Conservation (phyloP, 2,888 invertebrate genomes). For the Xylota segnis region DNA sequence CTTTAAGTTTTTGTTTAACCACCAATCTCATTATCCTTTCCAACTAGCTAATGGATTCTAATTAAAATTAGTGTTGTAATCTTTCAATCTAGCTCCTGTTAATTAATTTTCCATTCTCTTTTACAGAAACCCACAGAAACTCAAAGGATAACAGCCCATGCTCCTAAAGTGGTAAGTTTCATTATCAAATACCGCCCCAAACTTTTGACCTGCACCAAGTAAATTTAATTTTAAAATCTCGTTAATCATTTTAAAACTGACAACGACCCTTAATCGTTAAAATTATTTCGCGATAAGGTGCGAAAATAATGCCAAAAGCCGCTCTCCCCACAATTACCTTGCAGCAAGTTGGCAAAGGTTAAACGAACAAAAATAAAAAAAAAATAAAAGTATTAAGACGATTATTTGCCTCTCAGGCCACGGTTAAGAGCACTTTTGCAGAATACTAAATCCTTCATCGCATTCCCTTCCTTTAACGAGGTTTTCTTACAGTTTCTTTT, state of each 20-base stretch:
- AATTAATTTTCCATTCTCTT: slow-evolving; percentile 12
- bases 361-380: not conserved
- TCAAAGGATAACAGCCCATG: slow-evolving; percentile 17
- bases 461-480: slow-evolving; percentile 42
- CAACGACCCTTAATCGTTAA: slow-evolving; percentile 16
- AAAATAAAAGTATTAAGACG: slow-evolving; percentile 12
- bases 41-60: not conserved
- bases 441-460: slow-evolving; percentile 35
- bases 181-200: not conserved
- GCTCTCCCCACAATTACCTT: not conserved
- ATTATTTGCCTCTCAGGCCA: slow-evolving; percentile 35
- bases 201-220: not conserved
- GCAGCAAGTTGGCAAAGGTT: not conserved
- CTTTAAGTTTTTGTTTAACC: too few relatives aligned
- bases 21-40: not conserved
- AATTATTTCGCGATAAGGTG: slow-evolving; percentile 6
- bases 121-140: slow-evolving; percentile 35
- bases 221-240: slow-evolving; percentile 45
- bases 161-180: slow-evolving; percentile 34
- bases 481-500: not conserved
- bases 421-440: slow-evolving; percentile 26
- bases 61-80: not conserved
- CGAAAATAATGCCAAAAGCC: not conserved
- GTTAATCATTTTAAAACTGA: slow-evolving; percentile 46
- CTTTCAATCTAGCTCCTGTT: slow-evolving; percentile 14